Base-by-base conservation (phyloP, 2,113 vertebrate genomes). In the Gymnogyps californianus region DNA sequence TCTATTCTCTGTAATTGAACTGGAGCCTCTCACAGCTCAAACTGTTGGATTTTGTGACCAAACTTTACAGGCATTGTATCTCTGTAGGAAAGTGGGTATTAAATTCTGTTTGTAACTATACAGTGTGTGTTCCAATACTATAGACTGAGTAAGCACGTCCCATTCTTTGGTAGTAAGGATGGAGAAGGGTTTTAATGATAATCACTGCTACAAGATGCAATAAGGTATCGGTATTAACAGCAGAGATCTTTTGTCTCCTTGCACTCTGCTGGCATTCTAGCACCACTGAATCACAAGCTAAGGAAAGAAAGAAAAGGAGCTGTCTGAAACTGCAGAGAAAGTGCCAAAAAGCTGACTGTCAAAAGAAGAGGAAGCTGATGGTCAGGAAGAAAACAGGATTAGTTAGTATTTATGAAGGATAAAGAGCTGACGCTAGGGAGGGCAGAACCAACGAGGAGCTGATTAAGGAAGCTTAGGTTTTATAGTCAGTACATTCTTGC, bases 31-130 rank as follows among this genome's bases (percentile, higher is more conserved):
- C 70, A n/a, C 61, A 76, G 46, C 70, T 91, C 70, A 87, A 64
- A 87, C 44, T 55, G 67, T 64, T 69, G 49, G 70, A 57, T 91
- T 94, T 90, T 83, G 90, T 93, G 91, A 95, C 69, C 87, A 85
- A 85, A 80, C 55, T 91, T 70, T 10, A 52, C n/a, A 79, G 47
- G 22, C 32, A 55, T 54, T 47, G n/a, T 31, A 26, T 32, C 32
- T 57, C 52, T 52, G n/a, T 44, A 46, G 58, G 21, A 81, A 89
- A 69, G 7, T 31, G 18, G 31, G 16, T 80, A 85, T 77, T 82
- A 69, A 89, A 69, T 57, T 65, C 69, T 62, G 15, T 57, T 57
- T 71, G 29, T 76, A 92, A 89, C 32, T 51, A 25, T 11, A 55
- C 29, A 62, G 46, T 40, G 17, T 15, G 8, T 3, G 4, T 61